These are phyloP conservation scores for Nematopogon swammerdamellus DNA, from an alignment of 2,888 invertebrate species.

Conservation along the genomic window DNA sequence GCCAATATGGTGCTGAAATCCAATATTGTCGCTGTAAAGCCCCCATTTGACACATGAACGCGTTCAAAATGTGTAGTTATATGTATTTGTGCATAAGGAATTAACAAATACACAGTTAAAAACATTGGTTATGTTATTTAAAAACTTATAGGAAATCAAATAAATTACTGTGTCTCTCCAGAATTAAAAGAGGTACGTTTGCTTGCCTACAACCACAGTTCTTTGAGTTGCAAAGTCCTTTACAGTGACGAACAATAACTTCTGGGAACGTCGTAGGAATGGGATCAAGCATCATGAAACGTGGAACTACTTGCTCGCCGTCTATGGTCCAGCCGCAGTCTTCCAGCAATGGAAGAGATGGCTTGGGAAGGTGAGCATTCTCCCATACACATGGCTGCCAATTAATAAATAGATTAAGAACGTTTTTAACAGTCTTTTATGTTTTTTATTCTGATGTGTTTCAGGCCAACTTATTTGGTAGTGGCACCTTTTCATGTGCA, in stretches of 20 bases:
- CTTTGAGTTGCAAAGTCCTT: not conserved
- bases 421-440: not conserved
- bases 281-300: constrained; percentile 1
- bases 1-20: too few species aligned
- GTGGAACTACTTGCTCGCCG: constrained; percentile 1
- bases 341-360: constrained; percentile 2
- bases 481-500: not conserved
- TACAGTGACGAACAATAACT: not conserved
- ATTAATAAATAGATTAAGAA: not conserved
- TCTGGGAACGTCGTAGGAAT: not conserved
- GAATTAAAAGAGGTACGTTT: too few species aligned
- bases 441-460: constrained; percentile 1
- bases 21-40: too few species aligned
- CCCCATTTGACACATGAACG: too few species aligned
- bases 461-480: constrained; percentile 1
- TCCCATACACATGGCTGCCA: constrained; percentile 1
- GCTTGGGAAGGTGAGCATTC: constrained; percentile 2
- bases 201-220: too few species aligned
- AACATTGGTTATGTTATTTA: too few species aligned
- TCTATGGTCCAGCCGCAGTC: not conserved
- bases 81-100: too few species aligned
- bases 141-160: too few species aligned
- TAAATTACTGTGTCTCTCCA: too few species aligned
- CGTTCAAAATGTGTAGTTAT: too few species aligned
- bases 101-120: too few species aligned